Base-by-base conservation (phyloP, 2,797 vertebrate genomes). In the Anas capensis region DNA sequence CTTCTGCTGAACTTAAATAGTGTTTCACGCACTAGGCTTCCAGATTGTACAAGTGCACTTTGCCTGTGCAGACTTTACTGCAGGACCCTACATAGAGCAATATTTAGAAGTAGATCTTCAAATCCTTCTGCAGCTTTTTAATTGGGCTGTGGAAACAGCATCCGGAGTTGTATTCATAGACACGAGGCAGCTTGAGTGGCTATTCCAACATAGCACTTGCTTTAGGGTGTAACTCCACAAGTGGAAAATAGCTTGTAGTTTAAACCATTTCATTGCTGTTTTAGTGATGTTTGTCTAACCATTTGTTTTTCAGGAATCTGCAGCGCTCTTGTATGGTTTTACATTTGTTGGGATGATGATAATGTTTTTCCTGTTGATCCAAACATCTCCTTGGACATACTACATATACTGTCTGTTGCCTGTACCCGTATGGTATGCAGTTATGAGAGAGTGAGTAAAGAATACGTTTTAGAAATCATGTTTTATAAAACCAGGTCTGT, bases 391-490 rank as follows among this genome's bases (percentile, higher is more conserved):
- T 27, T 95, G 99, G 93, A 99, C 98, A 5, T 99, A 99, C 83
- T 99, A 99, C 46, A 33, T 99, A 71, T 99, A 99, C 96, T 99
- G 99, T 87, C 97, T 99, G 83, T 97, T 99, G 91, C 99, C 99
- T 12, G 97, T 99, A 36, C 97, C 98, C 11, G 96, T 99, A 15
- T 99, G 99, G 99, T 98, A 98, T 97, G 98, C 98, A 33, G 98
- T 99, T 81, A 95, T 99, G 8, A 99, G 98, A 97, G 98, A 99
- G 99, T 99, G 98, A 99, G 99, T 99, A 89, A 65, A 61, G 14
- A 76, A 48, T 42, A 44, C 44, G 6, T 12, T 90, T 91, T 78
- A 61, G 1, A 4, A 38, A 14, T 5, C 24, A 34, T 83, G n/a
- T 68, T 88, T 95, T 62, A 11, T 65, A 70, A 92, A 88, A 56